Percentiles rank a stretch among this genome's conserved stretches.
These are phyloP conservation scores for Nannospalax galili DNA, from an alignment of 2,113 vertebrate genomes.

Conservation along the genomic window DNA sequence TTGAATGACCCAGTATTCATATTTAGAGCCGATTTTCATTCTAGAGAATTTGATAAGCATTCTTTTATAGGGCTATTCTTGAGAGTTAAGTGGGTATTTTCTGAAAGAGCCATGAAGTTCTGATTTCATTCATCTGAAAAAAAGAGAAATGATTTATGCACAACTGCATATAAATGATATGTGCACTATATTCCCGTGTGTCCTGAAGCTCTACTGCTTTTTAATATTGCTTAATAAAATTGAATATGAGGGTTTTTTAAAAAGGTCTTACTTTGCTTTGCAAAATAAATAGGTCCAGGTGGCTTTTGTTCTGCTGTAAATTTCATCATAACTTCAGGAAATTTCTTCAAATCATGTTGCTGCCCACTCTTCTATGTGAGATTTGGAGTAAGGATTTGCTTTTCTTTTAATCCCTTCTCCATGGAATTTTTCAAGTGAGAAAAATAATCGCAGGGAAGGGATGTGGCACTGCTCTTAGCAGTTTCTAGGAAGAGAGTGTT, in stretches of 20 bases:
- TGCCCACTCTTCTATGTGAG: slow-evolving; percentile 31
- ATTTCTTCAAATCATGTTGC: slow-evolving; percentile 30
- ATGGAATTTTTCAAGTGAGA: slow-evolving; percentile 58
- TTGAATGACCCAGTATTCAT: slow-evolving; percentile 36
- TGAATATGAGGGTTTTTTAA: slow-evolving; percentile 53
- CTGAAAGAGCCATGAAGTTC: slow-evolving; percentile 62
- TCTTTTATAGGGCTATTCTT: slow-evolving; percentile 68
- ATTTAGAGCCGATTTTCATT: slow-evolving; percentile 62
- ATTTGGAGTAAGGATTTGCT: background rate
- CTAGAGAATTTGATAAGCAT: slow-evolving; percentile 65
- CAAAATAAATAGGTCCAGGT: slow-evolving; percentile 66
- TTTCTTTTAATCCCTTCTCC: slow-evolving; percentile 33
- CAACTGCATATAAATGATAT: slow-evolving; percentile 72
- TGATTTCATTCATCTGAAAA: slow-evolving; percentile 68
- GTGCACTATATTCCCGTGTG: slow-evolving; percentile 61
- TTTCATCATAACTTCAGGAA: slow-evolving; percentile 56
- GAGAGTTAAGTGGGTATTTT: slow-evolving; percentile 74
- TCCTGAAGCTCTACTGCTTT: slow-evolving; percentile 67
- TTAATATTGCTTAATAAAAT: slow-evolving; percentile 78
- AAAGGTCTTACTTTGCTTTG: slow-evolving; percentile 65
- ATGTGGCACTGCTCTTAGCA: background rate
- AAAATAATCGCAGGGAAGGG: background rate
- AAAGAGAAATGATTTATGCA: slow-evolving; percentile 71
- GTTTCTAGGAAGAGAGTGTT: slow-evolving; percentile 54
- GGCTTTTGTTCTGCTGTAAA: slow-evolving; percentile 68